Conservation (phyloP, 2,888 invertebrate genomes). For the Troides oblongomaculatus region DNA sequence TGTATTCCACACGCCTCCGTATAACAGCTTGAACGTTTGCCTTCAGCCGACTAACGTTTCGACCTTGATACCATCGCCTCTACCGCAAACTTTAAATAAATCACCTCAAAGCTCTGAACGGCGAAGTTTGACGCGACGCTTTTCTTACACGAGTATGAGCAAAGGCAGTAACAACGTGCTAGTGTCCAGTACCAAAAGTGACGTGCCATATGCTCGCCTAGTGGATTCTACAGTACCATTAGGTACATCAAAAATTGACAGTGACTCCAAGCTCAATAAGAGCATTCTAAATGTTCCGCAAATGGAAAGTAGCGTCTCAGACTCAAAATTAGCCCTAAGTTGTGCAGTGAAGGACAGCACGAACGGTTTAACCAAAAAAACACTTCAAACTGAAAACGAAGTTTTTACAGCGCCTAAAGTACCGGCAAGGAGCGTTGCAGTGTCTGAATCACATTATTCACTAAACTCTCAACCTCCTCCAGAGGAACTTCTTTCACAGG, state of each 20-base stretch:
- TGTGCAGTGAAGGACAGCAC: constrained; percentile 81
- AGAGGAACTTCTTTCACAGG: constrained; percentile 80
- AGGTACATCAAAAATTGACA: constrained; percentile 83
- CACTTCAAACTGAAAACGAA: constrained; percentile 49
- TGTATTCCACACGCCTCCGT: constrained; percentile 94
- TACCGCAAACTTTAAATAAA: constrained; percentile 64
- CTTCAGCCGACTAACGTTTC: constrained; percentile 83
- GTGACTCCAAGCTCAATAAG: constrained; percentile 84
- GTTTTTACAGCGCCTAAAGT: constrained; percentile 64
- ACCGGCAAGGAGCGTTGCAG: constrained; percentile 74
- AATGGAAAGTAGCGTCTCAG: constrained; percentile 90
- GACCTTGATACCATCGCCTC: constrained; percentile 66
- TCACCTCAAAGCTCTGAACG: constrained; percentile 68
- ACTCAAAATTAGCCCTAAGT: constrained; percentile 90
- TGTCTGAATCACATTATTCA: constrained; percentile 85
- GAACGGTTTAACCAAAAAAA: constrained; percentile 53
- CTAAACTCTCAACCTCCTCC: constrained; percentile 79
- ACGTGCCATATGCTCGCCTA: constrained; percentile 90
- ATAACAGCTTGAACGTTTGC: constrained; percentile 88
- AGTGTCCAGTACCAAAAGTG: constrained; percentile 76
- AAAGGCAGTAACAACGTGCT: constrained; percentile 70
- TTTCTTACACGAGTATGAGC: constrained; percentile 72
- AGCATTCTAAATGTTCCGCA: constrained; percentile 78
- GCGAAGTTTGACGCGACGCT: constrained; percentile 68
- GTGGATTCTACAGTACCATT: constrained; percentile 83